Evolutionary conservation across 2,113 vertebrate genomes (phyloP).

Genomic region (Corynorhinus townsendii): DNA sequence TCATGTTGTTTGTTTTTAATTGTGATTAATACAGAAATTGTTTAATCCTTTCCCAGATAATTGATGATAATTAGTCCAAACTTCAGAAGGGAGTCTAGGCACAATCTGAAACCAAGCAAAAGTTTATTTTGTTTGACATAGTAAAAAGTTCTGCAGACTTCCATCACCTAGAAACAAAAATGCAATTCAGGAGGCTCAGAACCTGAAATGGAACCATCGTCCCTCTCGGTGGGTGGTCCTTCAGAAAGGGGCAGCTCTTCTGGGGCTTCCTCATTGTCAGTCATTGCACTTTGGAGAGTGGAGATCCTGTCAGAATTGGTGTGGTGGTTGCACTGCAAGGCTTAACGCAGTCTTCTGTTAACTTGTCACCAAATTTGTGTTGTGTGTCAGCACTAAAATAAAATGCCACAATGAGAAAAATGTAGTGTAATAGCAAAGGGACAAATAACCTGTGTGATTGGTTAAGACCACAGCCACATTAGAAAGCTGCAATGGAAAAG

Average conservation of each 20-base stretch:
- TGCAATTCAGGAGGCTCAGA: conserved; percentile 37
- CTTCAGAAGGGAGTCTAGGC: background rate
- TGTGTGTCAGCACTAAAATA: conserved; percentile 78
- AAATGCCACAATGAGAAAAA: conserved; percentile 78
- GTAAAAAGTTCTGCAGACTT: background rate
- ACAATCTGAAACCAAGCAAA: conserved; percentile 16
- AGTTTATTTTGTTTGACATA: background rate
- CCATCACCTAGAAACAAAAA: conserved; percentile 22
- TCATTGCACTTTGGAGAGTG: conserved; percentile 35
- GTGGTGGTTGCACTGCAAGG: conserved; percentile 45
- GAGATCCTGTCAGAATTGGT: conserved; percentile 42
- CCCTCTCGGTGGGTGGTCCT: background rate
- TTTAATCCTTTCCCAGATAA: conserved; percentile 1
- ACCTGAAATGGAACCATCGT: conserved; percentile 38
- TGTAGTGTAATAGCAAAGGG: conserved; percentile 75
- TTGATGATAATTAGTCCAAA: background rate
- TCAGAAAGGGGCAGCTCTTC: background rate
- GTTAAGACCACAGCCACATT: conserved; percentile 76
- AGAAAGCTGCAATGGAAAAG: conserved; percentile 77
- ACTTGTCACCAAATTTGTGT: conserved; percentile 71
- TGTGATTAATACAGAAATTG: background rate
- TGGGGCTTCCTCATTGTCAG: conserved; percentile 27
- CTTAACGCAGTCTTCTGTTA: conserved; percentile 73
- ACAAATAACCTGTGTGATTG: conserved; percentile 80
- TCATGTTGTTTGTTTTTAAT: background rate